Evolutionary conservation across 2,888 invertebrate species (phyloP).

Genomic region (Tortrix viridana): DNA sequence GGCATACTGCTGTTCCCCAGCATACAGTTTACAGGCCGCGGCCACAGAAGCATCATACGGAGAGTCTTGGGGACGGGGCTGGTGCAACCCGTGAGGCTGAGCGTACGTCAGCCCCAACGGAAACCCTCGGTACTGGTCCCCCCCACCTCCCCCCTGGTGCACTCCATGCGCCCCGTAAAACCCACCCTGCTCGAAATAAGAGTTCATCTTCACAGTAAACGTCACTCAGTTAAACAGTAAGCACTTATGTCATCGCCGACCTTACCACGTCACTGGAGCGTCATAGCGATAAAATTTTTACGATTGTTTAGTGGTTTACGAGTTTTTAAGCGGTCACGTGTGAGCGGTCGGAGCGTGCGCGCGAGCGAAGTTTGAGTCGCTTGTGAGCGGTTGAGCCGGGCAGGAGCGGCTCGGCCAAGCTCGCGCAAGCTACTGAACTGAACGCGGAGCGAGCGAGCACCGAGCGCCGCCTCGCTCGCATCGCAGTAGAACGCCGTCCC

Average conservation of each 20-base stretch:
- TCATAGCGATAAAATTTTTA: slow-evolving; percentile 84
- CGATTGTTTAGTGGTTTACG: slow-evolving; percentile 84
- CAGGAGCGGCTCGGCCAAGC: slow-evolving; percentile 85
- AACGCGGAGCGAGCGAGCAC: slow-evolving; percentile 77
- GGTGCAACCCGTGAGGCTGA: slow-evolving; percentile 90
- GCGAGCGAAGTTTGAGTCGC: slow-evolving; percentile 79
- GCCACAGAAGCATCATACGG: slow-evolving; percentile 96
- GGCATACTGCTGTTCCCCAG: slow-evolving; percentile 87
- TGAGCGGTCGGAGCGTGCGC: slow-evolving; percentile 48
- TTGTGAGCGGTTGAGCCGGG: slow-evolving; percentile 66
- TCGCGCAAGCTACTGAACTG: slow-evolving; percentile 88
- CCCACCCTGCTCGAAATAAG: slow-evolving; percentile 97
- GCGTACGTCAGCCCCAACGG: slow-evolving; percentile 94
- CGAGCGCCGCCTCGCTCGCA: slow-evolving; percentile 67
- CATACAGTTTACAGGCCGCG: slow-evolving; percentile 92
- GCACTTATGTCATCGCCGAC: slow-evolving; percentile 77
- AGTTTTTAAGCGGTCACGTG: slow-evolving; percentile 67
- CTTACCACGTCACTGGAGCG: slow-evolving; percentile 77
- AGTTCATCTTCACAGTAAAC: slow-evolving; percentile 90
- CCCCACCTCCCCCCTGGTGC: slow-evolving; percentile 90
- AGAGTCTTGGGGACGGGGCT: slow-evolving; percentile 93
- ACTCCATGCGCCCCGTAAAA: slow-evolving; percentile 96
- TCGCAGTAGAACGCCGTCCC: slow-evolving; percentile 67
- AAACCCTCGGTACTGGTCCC: slow-evolving; percentile 94
- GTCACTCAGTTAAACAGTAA: slow-evolving; percentile 68